Base-by-base conservation (phyloP, 2,113 vertebrate genomes). In the Plectropomus leopardus region DNA sequence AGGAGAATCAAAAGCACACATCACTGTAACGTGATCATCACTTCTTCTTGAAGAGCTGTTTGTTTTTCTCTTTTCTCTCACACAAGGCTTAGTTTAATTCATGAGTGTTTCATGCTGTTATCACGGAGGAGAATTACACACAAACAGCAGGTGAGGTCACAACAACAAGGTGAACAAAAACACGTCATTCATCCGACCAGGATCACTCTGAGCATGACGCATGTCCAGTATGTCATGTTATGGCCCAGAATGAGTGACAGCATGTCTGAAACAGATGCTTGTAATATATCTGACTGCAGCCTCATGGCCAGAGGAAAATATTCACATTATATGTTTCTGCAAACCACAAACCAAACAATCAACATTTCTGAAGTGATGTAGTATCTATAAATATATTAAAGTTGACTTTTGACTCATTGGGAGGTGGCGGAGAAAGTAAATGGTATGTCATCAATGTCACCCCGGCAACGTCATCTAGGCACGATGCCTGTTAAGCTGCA, bases 131-230 rank as follows among this genome's bases (percentile, higher is more conserved):
- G 74, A 80, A 65, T 85, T 47, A 55, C 76, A 90, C 85, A 88
- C 65, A 82, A 89, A 91, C 86, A 89, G 84, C 44, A 78, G 76
- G 60, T 77, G 82, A 92, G 87, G 78, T 90, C 83, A 86, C 78
- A 69, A 80, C 79, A 86, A 83, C 57, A 83, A 89, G 79, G 78
- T 72, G 80, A 81, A 79, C 60, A 75, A 74, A 83, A 66, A 50
- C 57, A 59, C 19, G 10, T 72, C 73, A 26, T 30, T 72, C 72
- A 24, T 63, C 55, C 55, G 65, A 54, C 17, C 23, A 7, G 24
- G 34, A 66, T 73, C 68, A 40, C 75, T 78, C 47, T n/a, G 45
- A 65, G 60, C 26, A n/a, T 70, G 76, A 68, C 57, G 72, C 57
- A 19, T 14, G 55, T 75, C 45, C 67, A 42, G 53, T 57, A 10